phyloP scores from a whole-genome alignment of 2,888 invertebrate species.

The Oegoconia quadripuncta region DNA sequence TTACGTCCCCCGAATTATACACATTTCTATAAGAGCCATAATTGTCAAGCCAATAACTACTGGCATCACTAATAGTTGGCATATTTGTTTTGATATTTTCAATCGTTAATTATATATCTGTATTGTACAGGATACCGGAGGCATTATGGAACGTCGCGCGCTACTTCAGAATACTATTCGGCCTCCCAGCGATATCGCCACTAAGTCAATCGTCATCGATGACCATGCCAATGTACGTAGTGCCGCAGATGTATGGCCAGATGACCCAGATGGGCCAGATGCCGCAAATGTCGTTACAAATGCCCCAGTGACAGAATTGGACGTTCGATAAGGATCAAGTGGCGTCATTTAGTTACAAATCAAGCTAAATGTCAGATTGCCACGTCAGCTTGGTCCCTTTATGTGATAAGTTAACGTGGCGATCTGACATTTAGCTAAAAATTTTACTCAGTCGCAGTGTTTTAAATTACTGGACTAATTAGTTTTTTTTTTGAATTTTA shows the following conservation, averaged over 20 bases:
- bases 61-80: background rate
- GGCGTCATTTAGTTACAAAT: slow-evolving; percentile 40
- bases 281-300: slow-evolving; percentile 38
- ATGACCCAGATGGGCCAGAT: slow-evolving; percentile 29
- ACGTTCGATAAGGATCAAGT: slow-evolving; percentile 69
- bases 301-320: slow-evolving; percentile 64
- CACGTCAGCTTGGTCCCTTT: slow-evolving; percentile 64
- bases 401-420: slow-evolving; percentile 43
- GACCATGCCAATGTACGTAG: slow-evolving; percentile 69
- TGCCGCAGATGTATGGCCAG: slow-evolving; percentile 59
- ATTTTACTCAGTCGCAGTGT: slow-evolving; percentile 47
- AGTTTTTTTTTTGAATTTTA: background rate
- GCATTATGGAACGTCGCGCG: slow-evolving; percentile 75
- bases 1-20: too few relatives aligned
- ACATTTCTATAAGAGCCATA: too few relatives aligned
- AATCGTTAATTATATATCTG: slow-evolving; percentile 27
- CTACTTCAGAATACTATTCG: slow-evolving; percentile 73
- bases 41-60: background rate
- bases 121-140: slow-evolving; percentile 72
- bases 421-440: slow-evolving; percentile 72
- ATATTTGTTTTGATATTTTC: slow-evolving; percentile 41
- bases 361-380: slow-evolving; percentile 73
- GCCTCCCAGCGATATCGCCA: slow-evolving; percentile 60
- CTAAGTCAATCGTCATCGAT: slow-evolving; percentile 58
- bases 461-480: slow-evolving; percentile 50